Evolutionary conservation across 2,888 invertebrate species (phyloP).

Genomic region (Folsomia candida): DNA sequence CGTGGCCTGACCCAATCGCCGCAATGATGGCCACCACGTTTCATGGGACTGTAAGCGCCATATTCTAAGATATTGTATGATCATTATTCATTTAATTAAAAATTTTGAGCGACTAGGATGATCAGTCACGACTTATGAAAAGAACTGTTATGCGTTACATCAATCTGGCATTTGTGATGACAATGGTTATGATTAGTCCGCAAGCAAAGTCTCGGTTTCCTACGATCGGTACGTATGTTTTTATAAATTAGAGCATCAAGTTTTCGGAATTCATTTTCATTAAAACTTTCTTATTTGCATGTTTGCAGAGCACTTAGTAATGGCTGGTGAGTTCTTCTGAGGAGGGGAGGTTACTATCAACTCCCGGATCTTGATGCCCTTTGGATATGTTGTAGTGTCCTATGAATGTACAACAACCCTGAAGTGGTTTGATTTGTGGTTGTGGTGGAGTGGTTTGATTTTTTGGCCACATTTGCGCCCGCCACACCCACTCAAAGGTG

Average conservation of each 20-base stretch:
- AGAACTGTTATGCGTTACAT: constrained; percentile 54
- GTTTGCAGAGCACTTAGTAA: constrained; percentile 52
- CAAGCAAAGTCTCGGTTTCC: constrained; percentile 54
- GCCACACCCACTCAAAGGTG: too few relatives aligned
- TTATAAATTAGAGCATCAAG: neutral
- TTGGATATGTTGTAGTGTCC: too few relatives aligned
- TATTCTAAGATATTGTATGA: too few relatives aligned
- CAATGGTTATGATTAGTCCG: constrained; percentile 53
- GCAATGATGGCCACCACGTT: constrained; percentile 11
- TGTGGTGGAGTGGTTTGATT: too few relatives aligned
- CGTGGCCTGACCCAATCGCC: constrained; percentile 25
- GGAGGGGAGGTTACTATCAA: too few relatives aligned
- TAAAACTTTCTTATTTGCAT: neutral
- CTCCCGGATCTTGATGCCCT: too few relatives aligned
- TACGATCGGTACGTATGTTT: constrained; percentile 42
- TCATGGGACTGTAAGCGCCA: constrained; percentile 21
- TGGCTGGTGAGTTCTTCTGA: constrained; percentile 53
- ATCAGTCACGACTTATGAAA: constrained; percentile 43
- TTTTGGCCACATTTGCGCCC: too few relatives aligned
- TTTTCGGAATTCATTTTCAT: neutral
- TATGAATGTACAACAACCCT: too few relatives aligned
- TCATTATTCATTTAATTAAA: neutral
- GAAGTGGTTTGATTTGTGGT: too few relatives aligned
- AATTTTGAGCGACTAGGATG: constrained; percentile 8
- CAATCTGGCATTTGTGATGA: constrained; percentile 53